Evolutionary conservation across 1,140 invertebrate genomes (phyloP), one percentile per base, ranked within the genome.

Genomic region (Drosophila repletoides): DNA sequence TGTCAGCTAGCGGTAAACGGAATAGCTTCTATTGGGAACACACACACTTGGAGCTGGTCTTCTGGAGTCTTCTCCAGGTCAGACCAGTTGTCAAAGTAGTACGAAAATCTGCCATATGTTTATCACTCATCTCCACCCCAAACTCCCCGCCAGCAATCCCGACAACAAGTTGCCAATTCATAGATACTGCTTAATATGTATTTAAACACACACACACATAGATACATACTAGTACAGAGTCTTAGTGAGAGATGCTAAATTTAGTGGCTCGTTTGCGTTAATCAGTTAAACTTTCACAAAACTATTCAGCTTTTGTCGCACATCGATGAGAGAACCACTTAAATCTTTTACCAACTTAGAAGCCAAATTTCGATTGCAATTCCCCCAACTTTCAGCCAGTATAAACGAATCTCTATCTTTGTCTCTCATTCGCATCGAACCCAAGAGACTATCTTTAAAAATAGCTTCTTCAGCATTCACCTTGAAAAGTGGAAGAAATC

Each of bases 1-100:
- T 84, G 80, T 84, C 80, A 84, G 33, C 58, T 80, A 86, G 76
- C 80, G 80, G 80, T 84, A 86, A 80, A 84, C 41, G 17, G 40
- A 66, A 83, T 79, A 67, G 59, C 67, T 74, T 41, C 60, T 64
- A 83, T 83, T 83, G 80, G 61, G 80, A 67, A 84, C 79, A 63
- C n/a, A 9, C 29, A 2, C 5, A n/a, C 29, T 31, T 31, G 2
- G 40, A 7, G 4, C 12, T 19, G 19, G 10, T 17, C 29, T n/a
- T n/a, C n/a, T 41, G 34, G 24, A 24, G 12, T 12, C 48, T 17
- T 28, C 33, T 31, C 17, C 29, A n/a, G 6, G 14, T 28, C 51
- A 29, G 33, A 24, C 49, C 34, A 12, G 15, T 15, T 17, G 46
- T 12, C 49, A 26, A 31, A 43, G 14, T 26, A 12, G 55, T 34